A percentile compares a stretch with the other conserved stretches of the same genome.
These are phyloP conservation scores for Macropodus opercularis DNA, from an alignment of 2,797 vertebrate species.

Conservation along the genomic window DNA sequence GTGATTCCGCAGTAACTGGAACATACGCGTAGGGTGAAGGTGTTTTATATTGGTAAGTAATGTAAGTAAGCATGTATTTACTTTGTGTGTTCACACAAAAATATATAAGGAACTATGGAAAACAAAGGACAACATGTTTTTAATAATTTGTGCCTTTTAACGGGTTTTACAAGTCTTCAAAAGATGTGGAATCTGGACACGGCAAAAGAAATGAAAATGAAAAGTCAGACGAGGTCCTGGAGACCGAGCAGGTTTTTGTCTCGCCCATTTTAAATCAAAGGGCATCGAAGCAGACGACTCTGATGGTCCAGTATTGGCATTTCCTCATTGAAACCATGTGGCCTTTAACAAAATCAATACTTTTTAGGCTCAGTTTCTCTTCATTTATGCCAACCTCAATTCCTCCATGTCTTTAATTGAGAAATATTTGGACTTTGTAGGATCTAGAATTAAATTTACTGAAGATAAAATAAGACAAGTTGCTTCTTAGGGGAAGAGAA, in stretches of 20 bases:
- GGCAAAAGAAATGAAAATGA: too few species aligned
- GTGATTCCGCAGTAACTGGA: too few species aligned
- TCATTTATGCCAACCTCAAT: conserved; percentile 84
- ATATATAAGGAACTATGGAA: too few species aligned
- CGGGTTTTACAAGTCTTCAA: too few species aligned
- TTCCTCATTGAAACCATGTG: conserved; percentile 88
- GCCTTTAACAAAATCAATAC: conserved; percentile 89
- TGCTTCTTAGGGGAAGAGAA: conserved; percentile 67
- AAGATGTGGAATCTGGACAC: too few species aligned
- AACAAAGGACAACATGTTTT: too few species aligned
- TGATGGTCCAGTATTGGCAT: conserved; percentile 88
- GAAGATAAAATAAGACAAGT: conserved; percentile 61
- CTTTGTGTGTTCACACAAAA: too few species aligned
- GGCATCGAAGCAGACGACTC: conserved; percentile 81
- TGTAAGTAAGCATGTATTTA: too few species aligned
- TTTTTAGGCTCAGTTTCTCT: conserved; percentile 86
- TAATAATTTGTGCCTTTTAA: too few species aligned
- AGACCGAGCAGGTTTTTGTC: conserved; percentile 12
- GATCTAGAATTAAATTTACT: conserved; percentile 67
- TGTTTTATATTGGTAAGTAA: too few species aligned
- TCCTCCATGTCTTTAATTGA: conserved; percentile 67
- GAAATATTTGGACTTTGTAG: conserved; percentile 62
- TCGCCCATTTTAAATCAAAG: conserved; percentile 28
- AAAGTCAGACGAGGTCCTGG: background rate
- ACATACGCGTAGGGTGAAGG: too few species aligned